These are phyloP conservation scores for Pseudomyrmex sp. DNA, from an alignment of 1,140 invertebrate species.

Conservation along the genomic window DNA sequence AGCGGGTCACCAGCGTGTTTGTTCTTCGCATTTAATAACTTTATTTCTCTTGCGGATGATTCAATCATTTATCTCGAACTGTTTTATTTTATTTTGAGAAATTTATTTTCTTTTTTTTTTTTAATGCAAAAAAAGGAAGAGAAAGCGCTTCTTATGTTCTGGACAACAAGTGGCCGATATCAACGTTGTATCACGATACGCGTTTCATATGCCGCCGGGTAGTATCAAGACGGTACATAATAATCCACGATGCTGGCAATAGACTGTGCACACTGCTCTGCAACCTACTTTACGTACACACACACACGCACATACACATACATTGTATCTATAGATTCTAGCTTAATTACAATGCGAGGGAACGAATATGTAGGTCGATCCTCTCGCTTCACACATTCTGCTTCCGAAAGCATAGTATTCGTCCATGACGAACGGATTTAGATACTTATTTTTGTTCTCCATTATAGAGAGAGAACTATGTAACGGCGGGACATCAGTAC, in stretches of 20 bases:
- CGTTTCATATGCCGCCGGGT: constrained; percentile 42
- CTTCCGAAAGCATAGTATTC: constrained; percentile 40
- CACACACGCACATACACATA: constrained; percentile 29
- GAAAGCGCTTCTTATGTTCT: constrained; percentile 22
- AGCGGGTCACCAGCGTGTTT: background rate
- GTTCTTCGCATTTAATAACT: background rate
- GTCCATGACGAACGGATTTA: constrained; percentile 9
- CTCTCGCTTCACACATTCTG: constrained; percentile 12
- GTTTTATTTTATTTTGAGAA: background rate
- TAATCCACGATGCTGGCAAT: constrained; percentile 66
- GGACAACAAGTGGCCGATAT: constrained; percentile 51
- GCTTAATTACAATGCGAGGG: constrained; percentile 71
- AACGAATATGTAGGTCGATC: constrained; percentile 62
- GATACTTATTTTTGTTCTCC: background rate
- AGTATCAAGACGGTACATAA: constrained; percentile 58
- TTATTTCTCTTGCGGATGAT: background rate
- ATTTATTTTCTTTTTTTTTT: constrained; percentile 7
- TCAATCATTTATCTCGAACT: background rate
- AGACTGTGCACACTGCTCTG: constrained; percentile 43
- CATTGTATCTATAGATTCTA: constrained; percentile 65
- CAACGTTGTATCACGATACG: constrained; percentile 64
- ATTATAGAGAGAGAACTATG: background rate
- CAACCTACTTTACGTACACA: constrained; percentile 59
- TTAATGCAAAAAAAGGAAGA: background rate
- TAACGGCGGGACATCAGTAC: background rate